These are phyloP conservation scores for Palaemon carinicauda DNA, from an alignment of 1,140 invertebrate genomes.

Conservation along the genomic window DNA sequence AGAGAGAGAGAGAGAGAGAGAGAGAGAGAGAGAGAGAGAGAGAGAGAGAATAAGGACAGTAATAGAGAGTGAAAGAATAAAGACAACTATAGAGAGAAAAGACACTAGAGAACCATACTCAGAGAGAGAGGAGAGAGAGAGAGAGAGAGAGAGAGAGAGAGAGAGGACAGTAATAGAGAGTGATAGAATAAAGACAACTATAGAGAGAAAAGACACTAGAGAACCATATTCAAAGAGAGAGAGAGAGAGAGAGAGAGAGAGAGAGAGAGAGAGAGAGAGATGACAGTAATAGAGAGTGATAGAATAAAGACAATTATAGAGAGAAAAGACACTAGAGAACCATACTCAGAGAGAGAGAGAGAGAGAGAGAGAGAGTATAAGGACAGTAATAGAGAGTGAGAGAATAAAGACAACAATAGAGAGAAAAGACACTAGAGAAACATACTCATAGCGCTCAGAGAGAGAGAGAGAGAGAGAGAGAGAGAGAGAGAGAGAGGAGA, in stretches of 20 bases:
- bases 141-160: slow-evolving; percentile 24
- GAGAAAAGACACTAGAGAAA: no score
- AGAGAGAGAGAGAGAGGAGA: neutral
- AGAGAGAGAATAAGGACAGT: neutral
- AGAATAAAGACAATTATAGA: neutral
- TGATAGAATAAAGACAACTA: no score
- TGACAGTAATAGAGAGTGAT: no score
- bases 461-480: slow-evolving; percentile 34
- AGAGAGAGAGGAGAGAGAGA: neutral
- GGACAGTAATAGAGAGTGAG: no score
- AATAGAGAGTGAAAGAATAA: no score
- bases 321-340: neutral
- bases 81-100: neutral
- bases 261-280: neutral
- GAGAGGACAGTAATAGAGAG: no score
- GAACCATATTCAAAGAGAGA: no score
- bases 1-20: neutral
- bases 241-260: neutral
- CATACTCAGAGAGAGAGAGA: neutral
- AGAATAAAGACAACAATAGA: no score
- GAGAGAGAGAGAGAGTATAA: slow-evolving; percentile 33
- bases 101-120: neutral
- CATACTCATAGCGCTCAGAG: neutral
- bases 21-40: neutral
- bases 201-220: no score